phyloP scores from a whole-genome alignment of 92 coral and sea anemone species.

The Hydrozoanthus gracilis region DNA sequence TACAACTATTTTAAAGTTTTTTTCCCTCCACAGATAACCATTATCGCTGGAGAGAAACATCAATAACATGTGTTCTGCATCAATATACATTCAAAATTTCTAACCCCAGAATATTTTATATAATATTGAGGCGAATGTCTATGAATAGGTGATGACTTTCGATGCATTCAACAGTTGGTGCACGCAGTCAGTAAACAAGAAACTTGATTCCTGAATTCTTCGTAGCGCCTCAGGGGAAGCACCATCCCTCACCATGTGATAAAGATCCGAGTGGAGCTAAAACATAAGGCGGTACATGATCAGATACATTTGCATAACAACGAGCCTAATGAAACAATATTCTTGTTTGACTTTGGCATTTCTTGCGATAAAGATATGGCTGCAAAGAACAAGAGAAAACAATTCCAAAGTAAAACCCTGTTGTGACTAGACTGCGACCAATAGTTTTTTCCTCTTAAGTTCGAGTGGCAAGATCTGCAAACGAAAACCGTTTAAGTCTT shows the following conservation, averaged over 20 bases:
- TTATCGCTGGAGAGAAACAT: not conserved
- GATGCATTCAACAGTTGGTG: conserved; percentile 88
- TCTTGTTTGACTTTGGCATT: too few relatives aligned
- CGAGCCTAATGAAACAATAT: too few relatives aligned
- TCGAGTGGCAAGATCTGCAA: too few relatives aligned
- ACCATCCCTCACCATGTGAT: conserved; percentile 95
- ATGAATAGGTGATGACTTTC: conserved; percentile 87
- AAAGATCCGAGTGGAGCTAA: conserved; percentile 95
- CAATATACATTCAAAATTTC: not conserved
- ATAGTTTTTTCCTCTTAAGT: too few relatives aligned
- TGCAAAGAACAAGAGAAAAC: too few relatives aligned
- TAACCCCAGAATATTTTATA: not conserved
- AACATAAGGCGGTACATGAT: not conserved
- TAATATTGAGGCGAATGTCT: not conserved
- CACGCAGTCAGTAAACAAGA: conserved; percentile 89
- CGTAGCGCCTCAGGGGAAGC: conserved; percentile 76
- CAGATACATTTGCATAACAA: too few relatives aligned
- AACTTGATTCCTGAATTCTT: conserved; percentile 81
- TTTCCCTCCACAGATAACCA: not conserved
- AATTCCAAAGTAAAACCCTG: too few relatives aligned
- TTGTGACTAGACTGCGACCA: too few relatives aligned
- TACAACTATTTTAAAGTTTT: not conserved
- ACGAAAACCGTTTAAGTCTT: too few relatives aligned
- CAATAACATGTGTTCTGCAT: not conserved
- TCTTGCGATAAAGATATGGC: too few relatives aligned